phyloP scores from a whole-genome alignment of 1,140 invertebrate genomes.

The Drosophila pseudoananassae region DNA sequence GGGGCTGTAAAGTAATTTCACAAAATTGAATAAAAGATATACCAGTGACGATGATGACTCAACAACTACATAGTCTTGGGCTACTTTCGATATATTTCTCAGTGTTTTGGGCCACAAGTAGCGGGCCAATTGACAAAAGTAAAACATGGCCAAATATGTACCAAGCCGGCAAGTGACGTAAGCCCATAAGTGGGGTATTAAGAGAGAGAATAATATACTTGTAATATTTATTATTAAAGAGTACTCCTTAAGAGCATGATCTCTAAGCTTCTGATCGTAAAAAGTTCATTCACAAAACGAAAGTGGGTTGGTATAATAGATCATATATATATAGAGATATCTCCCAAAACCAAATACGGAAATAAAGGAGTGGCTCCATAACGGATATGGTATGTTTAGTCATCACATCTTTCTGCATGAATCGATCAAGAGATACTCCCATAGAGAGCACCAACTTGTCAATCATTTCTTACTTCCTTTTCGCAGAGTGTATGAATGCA shows the following conservation, averaged over 20 bases:
- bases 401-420: conserved; percentile 35
- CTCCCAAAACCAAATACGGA: conserved; percentile 33
- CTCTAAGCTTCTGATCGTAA: too few species aligned
- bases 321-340: conserved; percentile 16
- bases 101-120: conserved; percentile 36
- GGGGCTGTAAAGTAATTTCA: conserved; percentile 17
- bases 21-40: conserved; percentile 39
- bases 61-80: conserved; percentile 3
- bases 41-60: conserved; percentile 30
- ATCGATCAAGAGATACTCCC: conserved; percentile 26
- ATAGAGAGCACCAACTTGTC: too few species aligned
- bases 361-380: conserved; percentile 36
- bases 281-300: conserved; percentile 33
- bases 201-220: neutral
- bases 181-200: too few species aligned
- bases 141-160: conserved; percentile 77
- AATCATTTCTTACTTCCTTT: conserved; percentile 25
- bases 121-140: conserved; percentile 72
- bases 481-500: conserved; percentile 7
- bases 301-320: conserved; percentile 13
- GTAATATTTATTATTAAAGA: too few species aligned
- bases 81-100: too few species aligned
- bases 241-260: too few species aligned
- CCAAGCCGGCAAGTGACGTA: conserved; percentile 64
- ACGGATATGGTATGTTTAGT: conserved; percentile 42